A percentile compares a stretch with the other conserved stretches of the same genome.
phyloP scores from a whole-genome alignment of 2,113 vertebrate genomes.

The Acanthochromis polyacanthus region DNA sequence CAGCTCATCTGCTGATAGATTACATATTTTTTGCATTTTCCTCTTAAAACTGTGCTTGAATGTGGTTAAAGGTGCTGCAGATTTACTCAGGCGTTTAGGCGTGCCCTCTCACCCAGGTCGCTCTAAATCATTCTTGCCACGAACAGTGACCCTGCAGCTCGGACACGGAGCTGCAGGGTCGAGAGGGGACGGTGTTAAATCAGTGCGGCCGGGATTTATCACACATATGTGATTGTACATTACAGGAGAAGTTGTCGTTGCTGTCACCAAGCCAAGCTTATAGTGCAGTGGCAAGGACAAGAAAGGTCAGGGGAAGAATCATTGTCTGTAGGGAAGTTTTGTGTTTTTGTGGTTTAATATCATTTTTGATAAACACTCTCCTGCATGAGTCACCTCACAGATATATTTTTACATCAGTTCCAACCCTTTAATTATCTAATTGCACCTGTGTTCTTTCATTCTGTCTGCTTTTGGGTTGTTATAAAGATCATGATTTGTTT shows the following conservation, averaged over 20 bases:
- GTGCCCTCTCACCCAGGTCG: constrained; percentile 12
- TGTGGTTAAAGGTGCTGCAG: constrained; percentile 31
- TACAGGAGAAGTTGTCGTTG: constrained; percentile 56
- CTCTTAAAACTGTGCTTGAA: constrained; percentile 13
- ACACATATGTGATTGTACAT: constrained; percentile 72
- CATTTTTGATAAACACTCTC: not conserved
- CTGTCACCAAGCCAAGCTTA: constrained; percentile 54
- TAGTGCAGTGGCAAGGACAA: constrained; percentile 57
- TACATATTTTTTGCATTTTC: not conserved
- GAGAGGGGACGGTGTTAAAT: constrained; percentile 59
- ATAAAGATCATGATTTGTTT: constrained; percentile 29
- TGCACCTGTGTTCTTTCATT: constrained; percentile 6
- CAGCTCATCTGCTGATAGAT: not conserved
- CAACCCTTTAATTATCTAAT: constrained; percentile 8
- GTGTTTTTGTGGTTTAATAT: not conserved
- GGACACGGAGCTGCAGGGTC: constrained; percentile 31
- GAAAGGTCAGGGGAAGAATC: constrained; percentile 61
- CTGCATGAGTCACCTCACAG: not conserved
- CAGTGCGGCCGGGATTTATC: constrained; percentile 67
- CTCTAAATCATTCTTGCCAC: constrained; percentile 59
- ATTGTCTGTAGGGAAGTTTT: constrained; percentile 10
- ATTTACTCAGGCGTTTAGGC: constrained; percentile 18
- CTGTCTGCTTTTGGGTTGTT: not conserved
- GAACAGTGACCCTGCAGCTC: constrained; percentile 56
- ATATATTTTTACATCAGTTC: not conserved